Evolutionary conservation across 2,888 invertebrate genomes (phyloP).

Genomic region (Onchidella celtica): DNA sequence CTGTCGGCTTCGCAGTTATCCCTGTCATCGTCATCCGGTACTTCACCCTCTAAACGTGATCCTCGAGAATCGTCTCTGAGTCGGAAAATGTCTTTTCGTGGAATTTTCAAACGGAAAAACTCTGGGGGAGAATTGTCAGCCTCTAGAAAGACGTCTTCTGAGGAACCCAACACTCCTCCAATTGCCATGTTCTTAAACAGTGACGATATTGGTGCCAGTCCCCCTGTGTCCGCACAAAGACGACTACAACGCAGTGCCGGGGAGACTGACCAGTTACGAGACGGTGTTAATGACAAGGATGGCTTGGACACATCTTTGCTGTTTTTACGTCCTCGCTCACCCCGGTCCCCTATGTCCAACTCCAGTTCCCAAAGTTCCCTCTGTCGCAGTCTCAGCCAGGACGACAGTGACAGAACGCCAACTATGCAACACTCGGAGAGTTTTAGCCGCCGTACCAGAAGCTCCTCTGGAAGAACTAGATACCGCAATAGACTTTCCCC

Average conservation of each 20-base stretch:
- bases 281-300: not conserved
- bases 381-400: conserved; percentile 24
- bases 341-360: conserved; percentile 10
- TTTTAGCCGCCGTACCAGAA: not conserved
- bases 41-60: conserved; percentile 1
- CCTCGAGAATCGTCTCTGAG: conserved; percentile 35
- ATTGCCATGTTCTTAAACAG: conserved; percentile 49
- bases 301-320: not conserved
- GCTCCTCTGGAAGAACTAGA: conserved; percentile 26
- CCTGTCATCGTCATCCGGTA: conserved; percentile 10
- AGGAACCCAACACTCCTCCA: conserved; percentile 52
- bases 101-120: conserved; percentile 56
- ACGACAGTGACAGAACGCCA: conserved; percentile 20
- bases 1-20: conserved; percentile 24
- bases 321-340: not conserved
- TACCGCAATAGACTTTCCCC: not conserved
- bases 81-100: conserved; percentile 54
- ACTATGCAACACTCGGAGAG: not conserved
- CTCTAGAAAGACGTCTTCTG: conserved; percentile 25
- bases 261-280: not conserved
- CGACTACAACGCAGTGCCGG: not conserved
- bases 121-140: conserved; percentile 36
- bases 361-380: conserved; percentile 28
- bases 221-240: conserved; percentile 22
- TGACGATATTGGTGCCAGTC: conserved; percentile 54